Evolutionary conservation across 2,888 invertebrate genomes (phyloP).

Genomic region (Apocheima hispidaria): DNA sequence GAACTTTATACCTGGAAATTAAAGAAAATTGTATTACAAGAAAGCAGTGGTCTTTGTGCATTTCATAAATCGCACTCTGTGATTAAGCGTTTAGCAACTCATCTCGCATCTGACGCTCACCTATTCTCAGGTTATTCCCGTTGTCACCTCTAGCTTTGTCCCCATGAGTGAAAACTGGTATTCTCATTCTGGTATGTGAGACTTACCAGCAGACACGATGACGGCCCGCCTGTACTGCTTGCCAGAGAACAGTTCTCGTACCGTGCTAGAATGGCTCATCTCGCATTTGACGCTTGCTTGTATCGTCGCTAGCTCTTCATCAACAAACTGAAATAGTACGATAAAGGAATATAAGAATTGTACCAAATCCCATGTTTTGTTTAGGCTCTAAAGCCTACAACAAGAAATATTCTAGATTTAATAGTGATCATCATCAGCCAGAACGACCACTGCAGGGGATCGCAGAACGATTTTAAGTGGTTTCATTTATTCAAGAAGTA

Average conservation of each 20-base stretch:
- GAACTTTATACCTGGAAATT: slow-evolving; percentile 57
- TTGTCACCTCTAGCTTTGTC: not conserved
- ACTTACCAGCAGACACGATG: slow-evolving; percentile 1
- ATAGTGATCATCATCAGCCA: too few species aligned
- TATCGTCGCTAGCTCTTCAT: slow-evolving; percentile 61
- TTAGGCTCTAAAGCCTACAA: too few species aligned
- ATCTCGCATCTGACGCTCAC: not conserved
- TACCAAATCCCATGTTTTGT: too few species aligned
- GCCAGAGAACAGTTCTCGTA: not conserved
- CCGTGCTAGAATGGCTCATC: not conserved
- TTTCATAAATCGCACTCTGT: too few species aligned
- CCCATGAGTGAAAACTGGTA: not conserved
- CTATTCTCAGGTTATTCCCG: too few species aligned
- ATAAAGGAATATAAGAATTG: not conserved
- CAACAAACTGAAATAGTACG: slow-evolving; percentile 58
- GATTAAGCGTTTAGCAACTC: too few species aligned
- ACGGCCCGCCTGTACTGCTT: not conserved
- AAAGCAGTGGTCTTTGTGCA: too few species aligned
- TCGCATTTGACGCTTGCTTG: slow-evolving; percentile 48
- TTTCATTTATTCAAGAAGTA: too few species aligned
- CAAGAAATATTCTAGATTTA: too few species aligned
- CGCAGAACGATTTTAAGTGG: too few species aligned
- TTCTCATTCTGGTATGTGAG: not conserved
- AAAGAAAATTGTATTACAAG: not conserved
- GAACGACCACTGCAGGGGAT: too few species aligned